Evolutionary conservation across 37 sponge, comb jelly and placozoan genomes (phyloP), one percentile per base, ranked within the genome.

Genomic region (Diacarnus erythraeanus): DNA sequence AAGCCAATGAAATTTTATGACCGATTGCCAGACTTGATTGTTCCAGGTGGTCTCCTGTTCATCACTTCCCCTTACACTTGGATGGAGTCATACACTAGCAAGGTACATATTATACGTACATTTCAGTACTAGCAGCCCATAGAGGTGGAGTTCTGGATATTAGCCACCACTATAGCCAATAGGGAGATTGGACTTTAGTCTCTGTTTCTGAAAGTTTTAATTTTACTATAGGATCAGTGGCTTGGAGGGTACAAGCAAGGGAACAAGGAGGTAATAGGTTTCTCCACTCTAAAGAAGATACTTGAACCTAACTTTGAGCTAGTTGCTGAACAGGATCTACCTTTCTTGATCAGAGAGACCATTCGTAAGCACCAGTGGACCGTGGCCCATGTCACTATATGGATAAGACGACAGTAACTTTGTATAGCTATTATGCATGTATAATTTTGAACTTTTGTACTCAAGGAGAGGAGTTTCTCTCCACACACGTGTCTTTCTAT

Each of bases 21-120:
- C 59, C 65, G 80, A 30, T 80, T 96, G 26, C 84, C 74, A 0
- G 51, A 56, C 57, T 60, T 92, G 74, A 88, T 96, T 40, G 85
- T 87, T 2, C 79, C 85, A 31, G 88, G 91, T 77, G 96, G 96
- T 0, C 77, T 96, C 39, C 76, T 90, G 18, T 85, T 96, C 35
- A 65, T 96, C 57, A 96, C 93, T 20, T 80, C 90, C 0, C 96
- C 96, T 15, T 96, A 78, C 57, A 76, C 91, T 41, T 96, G 96
- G 96, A 72, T 87, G 42, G 83, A 92, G 74, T 42, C 90, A 37
- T 96, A 87, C 88, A 92, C 96, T 23, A 71, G 84, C 17, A 86
- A 95, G 77, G 93, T 93, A 54, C 47, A n/a, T n/a, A n/a, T n/a
- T n/a, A n/a, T n/a, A n/a, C n/a, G n/a, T n/a, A n/a, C n/a, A n/a